Conservation (phyloP, 2,113 vertebrate species). For the Noctilio leporinus region DNA sequence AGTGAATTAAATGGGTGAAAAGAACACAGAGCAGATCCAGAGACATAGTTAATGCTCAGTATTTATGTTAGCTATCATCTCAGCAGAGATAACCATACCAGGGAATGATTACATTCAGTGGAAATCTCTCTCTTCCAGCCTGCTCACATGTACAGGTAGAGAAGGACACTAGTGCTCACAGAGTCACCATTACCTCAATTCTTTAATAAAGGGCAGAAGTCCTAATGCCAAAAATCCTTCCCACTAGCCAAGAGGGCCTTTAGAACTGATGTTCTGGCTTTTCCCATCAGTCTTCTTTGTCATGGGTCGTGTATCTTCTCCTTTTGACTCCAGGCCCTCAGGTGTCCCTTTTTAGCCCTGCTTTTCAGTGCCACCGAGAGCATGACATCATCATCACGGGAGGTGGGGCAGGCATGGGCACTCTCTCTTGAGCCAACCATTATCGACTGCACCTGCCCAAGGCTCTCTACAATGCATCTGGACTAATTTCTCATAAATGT, state of each 20-base stretch:
- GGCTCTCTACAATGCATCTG: neutral
- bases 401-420: accelerated
- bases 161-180: neutral
- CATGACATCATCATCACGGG: accelerated
- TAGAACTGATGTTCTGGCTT: neutral
- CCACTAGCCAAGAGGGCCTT: neutral
- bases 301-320: neutral
- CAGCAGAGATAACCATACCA: neutral
- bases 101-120: neutral
- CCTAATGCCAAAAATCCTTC: neutral
- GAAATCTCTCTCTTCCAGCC: neutral
- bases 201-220: neutral
- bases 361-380: neutral
- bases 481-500: neutral
- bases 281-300: neutral
- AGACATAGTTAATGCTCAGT: neutral
- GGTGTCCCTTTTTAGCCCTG: neutral
- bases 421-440: neutral
- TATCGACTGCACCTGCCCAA: neutral
- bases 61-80: neutral
- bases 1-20: neutral
- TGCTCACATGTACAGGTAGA: neutral
- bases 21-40: neutral
- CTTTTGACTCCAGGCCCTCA: neutral
- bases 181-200: neutral